These are phyloP conservation scores for Ophraella communa DNA, from an alignment of 2,888 invertebrate genomes.

Conservation along the genomic window DNA sequence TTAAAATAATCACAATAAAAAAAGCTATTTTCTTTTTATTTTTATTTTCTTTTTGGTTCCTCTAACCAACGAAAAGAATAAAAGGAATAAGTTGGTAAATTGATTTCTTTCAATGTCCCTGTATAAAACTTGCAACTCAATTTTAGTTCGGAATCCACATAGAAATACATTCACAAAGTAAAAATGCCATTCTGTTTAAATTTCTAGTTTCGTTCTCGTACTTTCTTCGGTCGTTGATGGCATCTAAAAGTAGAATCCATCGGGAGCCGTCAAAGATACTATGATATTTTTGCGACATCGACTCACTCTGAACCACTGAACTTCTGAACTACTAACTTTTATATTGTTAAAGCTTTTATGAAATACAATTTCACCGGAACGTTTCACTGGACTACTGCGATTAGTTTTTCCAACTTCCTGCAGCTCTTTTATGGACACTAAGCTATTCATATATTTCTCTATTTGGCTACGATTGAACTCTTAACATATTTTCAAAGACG, in stretches of 20 bases:
- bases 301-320: conserved; percentile 28
- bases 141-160: not conserved
- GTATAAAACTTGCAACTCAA: not conserved
- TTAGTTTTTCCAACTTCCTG: conserved; percentile 2
- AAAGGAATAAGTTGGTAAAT: not conserved
- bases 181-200: not conserved
- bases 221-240: conserved; percentile 24
- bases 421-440: not conserved
- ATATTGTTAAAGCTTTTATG: conserved; percentile 42
- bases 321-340: conserved; percentile 46
- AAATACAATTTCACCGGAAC: conserved; percentile 27
- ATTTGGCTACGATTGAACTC: not conserved
- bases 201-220: not conserved
- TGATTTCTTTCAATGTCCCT: not conserved
- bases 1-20: too few relatives aligned
- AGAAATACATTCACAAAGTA: not conserved
- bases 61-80: too few relatives aligned
- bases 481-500: not conserved
- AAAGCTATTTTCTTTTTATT: too few relatives aligned
- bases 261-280: conserved; percentile 39
- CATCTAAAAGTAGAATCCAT: conserved; percentile 26
- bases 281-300: conserved; percentile 39
- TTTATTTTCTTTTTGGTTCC: too few relatives aligned
- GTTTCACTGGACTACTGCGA: conserved; percentile 21
- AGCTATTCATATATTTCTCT: not conserved